phyloP scores from a whole-genome alignment of 2,113 vertebrate genomes.

The Gavia stellata region DNA sequence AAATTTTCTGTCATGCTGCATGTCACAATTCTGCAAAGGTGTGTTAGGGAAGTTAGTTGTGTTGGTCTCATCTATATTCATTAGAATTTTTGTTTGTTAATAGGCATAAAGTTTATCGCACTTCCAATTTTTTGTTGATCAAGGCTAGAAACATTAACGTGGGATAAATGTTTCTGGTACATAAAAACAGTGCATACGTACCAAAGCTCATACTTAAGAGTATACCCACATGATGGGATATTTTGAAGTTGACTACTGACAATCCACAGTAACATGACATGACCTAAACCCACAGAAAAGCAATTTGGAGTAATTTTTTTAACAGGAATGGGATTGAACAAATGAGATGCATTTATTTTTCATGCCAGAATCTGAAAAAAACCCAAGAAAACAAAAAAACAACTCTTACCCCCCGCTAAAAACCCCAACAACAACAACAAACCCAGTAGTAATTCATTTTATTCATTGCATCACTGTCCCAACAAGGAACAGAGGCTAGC shows the following conservation, averaged over 20 bases:
- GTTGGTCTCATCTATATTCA: background rate
- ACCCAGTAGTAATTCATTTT: background rate
- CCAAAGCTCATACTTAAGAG: background rate
- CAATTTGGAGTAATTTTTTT: background rate
- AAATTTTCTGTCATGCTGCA: background rate
- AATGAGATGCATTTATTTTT: background rate
- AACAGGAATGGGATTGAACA: background rate
- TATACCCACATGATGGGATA: background rate
- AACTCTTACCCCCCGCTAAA: background rate
- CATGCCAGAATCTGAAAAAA: background rate
- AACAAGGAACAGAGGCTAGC: background rate
- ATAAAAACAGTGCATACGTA: background rate
- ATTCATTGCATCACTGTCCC: background rate
- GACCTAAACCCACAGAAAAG: background rate
- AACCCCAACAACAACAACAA: rapidly evolving
- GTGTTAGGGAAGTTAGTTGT: background rate
- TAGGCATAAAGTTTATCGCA: background rate
- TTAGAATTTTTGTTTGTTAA: background rate
- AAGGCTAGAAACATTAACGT: background rate
- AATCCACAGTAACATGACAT: background rate
- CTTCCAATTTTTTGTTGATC: background rate
- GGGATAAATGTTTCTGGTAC: background rate
- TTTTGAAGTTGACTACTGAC: background rate
- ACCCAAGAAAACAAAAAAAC: background rate
- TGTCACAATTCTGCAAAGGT: background rate